phyloP scores from a whole-genome alignment of 2,888 invertebrate genomes.

The Heliconius erato region DNA sequence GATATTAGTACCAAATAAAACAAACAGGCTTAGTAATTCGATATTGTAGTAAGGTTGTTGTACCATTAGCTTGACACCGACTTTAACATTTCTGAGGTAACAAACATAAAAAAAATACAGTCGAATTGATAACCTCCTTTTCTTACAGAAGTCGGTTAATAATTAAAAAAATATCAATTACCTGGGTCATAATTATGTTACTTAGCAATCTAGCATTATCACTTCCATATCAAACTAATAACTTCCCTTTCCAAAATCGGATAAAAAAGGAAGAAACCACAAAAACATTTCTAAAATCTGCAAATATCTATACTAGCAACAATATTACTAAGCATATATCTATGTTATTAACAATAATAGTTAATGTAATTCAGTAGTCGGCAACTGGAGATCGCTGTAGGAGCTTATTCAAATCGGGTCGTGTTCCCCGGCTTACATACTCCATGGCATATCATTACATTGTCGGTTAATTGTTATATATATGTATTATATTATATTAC shows the following conservation, averaged over 20 bases:
- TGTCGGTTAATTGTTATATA: constrained; percentile 2
- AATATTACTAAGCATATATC: not conserved
- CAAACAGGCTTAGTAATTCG: too few species aligned
- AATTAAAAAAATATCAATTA: too few species aligned
- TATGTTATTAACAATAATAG: constrained; percentile 27
- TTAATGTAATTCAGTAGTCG: constrained; percentile 38
- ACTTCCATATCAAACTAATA: not conserved
- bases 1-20: too few species aligned
- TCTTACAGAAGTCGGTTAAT: too few species aligned
- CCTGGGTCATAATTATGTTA: too few species aligned
- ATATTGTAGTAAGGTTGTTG: too few species aligned
- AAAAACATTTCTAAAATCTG: not conserved
- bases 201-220: too few species aligned
- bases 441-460: constrained; percentile 35
- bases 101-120: too few species aligned
- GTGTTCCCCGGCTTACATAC: constrained; percentile 33
- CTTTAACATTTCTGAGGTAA: too few species aligned
- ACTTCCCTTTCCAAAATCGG: not conserved
- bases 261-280: not conserved
- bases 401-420: constrained; percentile 63
- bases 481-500: not conserved
- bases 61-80: too few species aligned
- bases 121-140: too few species aligned
- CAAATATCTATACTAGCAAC: not conserved
- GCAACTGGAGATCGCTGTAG: constrained; percentile 38